Base-by-base conservation (phyloP, 2,797 vertebrate species). In the Peromyscus attwateri region DNA sequence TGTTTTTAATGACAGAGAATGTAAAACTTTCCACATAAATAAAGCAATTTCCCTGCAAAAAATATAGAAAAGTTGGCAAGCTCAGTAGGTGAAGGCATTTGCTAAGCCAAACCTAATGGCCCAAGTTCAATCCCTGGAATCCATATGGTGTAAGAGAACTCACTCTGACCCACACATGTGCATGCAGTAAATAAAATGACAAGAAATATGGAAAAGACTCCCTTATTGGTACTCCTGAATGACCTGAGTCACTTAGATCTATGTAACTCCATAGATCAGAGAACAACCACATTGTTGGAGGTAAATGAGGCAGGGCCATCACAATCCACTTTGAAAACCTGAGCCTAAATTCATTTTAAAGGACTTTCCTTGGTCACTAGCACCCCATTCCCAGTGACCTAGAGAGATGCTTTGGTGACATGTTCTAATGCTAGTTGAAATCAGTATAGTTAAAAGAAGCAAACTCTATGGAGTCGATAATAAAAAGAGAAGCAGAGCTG, bases 1-100 rank as follows among this genome's bases (percentile, higher is more conserved):
- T 79, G 46, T 77, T 81, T 95, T 94, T 68, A 85, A 96, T 87
- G 92, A 77, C 3, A 73, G 0, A 76, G 27, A 93, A 94, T 37
- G 37, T 75, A 75, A 95, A 93, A 84, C 52, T 68, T 13, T n/a
- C 14, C 19, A 49, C 17, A 70, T 87, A 70, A 62, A 70, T 87
- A 62, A 62, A 80, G 14, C 19, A 83, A 46, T 34, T 87, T 75
- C 23, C 23, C 37, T 14, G 23, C 40, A 34, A 73, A 73, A 43
- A 75, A 75, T 43, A 43, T 4, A 75, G 37, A 43, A 40, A 40
- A 75, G 21, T 25, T 40, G 37, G 23, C 37, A 10, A 75, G 71
- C 11, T 40, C 37, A 43, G 71, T 5, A 75, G 71, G 37, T 75
- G 21, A 75, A 43, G 37, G 37, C 40, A 25, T 27, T 43, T 75